A percentile compares a stretch with the other conserved stretches of the same genome.
Evolutionary conservation across 1,140 invertebrate genomes (phyloP).

Genomic region (Pentalonia nigronervosa): DNA sequence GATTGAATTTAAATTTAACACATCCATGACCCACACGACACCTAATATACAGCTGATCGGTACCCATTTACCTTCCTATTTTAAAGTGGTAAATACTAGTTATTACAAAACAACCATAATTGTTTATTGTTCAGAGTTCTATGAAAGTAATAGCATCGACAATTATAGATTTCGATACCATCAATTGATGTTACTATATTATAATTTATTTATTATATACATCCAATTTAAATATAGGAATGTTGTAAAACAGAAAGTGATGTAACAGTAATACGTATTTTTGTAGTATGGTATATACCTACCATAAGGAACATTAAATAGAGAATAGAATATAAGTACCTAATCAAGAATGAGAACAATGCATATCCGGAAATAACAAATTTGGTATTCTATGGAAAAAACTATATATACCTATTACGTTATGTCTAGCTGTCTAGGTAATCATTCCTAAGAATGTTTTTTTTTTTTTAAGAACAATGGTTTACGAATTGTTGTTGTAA

Average conservation of each 20-base stretch:
- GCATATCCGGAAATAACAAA: conserved; percentile 50
- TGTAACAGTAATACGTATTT: background rate
- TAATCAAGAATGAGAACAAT: conserved; percentile 47
- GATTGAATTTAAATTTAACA: no score
- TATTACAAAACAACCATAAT: background rate
- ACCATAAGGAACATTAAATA: background rate
- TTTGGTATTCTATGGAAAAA: conserved; percentile 42
- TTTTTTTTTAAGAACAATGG: conserved; percentile 46
- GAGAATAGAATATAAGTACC: background rate
- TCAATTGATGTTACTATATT: background rate
- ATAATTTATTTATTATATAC: no score
- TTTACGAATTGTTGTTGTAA: conserved; percentile 17
- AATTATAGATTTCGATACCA: background rate
- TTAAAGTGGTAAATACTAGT: background rate
- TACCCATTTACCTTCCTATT: no score
- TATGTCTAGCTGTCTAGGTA: conserved; percentile 6
- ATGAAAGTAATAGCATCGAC: background rate
- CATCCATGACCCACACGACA: no score
- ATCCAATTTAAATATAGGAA: background rate
- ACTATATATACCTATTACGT: conserved; percentile 43
- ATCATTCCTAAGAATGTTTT: background rate
- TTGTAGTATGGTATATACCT: background rate
- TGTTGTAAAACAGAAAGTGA: background rate
- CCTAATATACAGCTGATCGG: no score
- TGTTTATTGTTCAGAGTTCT: background rate